These are phyloP conservation scores for Pipra filicauda DNA, from an alignment of 2,113 vertebrate genomes.

Conservation along the genomic window DNA sequence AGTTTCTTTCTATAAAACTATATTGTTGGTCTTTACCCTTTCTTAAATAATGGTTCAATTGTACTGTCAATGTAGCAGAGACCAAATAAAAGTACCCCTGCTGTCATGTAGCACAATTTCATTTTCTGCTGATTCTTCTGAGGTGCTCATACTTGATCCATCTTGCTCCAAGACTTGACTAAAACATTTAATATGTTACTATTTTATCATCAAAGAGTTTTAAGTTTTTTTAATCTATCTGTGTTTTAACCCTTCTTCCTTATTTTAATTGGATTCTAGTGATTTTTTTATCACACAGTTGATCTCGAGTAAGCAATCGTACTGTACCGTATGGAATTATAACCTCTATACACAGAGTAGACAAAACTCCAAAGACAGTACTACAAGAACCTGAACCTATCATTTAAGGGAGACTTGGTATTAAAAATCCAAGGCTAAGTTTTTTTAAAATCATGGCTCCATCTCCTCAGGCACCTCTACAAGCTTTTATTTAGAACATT, in stretches of 20 bases:
- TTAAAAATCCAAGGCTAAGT: neutral
- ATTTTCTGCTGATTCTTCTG: neutral
- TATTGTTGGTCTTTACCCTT: neutral
- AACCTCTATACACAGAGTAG: neutral
- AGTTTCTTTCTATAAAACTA: neutral
- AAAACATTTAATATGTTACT: neutral
- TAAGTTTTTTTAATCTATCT: neutral
- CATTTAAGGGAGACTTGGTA: neutral
- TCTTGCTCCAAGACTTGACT: neutral
- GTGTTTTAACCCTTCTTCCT: neutral
- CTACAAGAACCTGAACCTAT: neutral
- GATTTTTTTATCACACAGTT: neutral
- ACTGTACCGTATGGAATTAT: neutral
- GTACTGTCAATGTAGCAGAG: neutral
- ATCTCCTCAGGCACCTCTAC: neutral
- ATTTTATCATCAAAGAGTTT: neutral
- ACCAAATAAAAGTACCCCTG: neutral
- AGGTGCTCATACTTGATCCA: neutral
- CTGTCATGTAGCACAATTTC: neutral
- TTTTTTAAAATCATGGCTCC: neutral
- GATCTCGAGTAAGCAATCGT: neutral
- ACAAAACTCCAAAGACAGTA: neutral
- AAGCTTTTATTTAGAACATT: neutral
- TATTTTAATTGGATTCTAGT: neutral
- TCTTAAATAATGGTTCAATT: neutral